Evolutionary conservation across 1,140 invertebrate species (phyloP).

Genomic region (Ruditapes philippinarum): DNA sequence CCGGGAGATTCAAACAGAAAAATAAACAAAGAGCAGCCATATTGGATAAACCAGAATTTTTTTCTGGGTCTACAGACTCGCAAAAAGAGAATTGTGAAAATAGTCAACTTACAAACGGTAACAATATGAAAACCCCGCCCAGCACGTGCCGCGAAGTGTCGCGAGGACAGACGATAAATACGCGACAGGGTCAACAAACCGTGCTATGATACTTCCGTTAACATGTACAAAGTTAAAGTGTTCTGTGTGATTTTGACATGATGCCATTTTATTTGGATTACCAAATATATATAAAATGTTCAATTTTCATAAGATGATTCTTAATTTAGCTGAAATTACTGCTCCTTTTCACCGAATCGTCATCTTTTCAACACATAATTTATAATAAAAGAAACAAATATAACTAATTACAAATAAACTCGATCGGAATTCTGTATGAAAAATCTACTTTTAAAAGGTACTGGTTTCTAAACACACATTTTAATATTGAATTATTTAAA

Average conservation of each 20-base stretch:
- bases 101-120: background rate
- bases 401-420: no score
- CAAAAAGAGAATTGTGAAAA: constrained; percentile 56
- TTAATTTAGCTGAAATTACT: background rate
- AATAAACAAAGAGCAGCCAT: constrained; percentile 80
- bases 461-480: no score
- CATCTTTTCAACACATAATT: background rate
- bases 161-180: constrained; percentile 28
- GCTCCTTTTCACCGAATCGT: background rate
- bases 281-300: background rate
- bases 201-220: constrained; percentile 9
- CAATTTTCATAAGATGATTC: background rate
- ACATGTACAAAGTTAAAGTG: background rate
- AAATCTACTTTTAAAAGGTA: no score
- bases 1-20: constrained; percentile 83
- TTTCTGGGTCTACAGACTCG: background rate
- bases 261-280: background rate
- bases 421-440: no score
- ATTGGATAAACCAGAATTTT: constrained; percentile 81
- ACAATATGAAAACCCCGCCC: constrained; percentile 51
- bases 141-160: constrained; percentile 64
- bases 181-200: constrained; percentile 49
- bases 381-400: no score
- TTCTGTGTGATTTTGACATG: background rate
- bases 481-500: no score